Percentiles rank a stretch among this genome's conserved stretches.
These are phyloP conservation scores for Marmota monax DNA, from an alignment of 2,113 vertebrate genomes.

Conservation along the genomic window DNA sequence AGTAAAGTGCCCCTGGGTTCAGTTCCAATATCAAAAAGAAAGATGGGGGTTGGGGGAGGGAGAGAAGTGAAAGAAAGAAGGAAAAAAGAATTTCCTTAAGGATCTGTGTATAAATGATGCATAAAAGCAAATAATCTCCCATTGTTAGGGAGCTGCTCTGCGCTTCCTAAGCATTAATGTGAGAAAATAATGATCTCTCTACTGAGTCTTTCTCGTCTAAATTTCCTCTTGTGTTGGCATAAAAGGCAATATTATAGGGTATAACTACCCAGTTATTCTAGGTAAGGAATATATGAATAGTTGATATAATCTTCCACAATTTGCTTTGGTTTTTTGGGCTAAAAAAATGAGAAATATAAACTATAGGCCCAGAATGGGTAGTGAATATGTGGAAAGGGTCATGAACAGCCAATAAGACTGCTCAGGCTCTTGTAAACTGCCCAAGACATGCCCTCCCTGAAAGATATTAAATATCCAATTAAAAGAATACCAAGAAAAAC, in stretches of 20 bases:
- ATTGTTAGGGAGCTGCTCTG: not conserved
- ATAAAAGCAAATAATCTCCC: not conserved
- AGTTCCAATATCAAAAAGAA: too few relatives aligned
- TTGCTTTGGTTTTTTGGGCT: conserved; percentile 18
- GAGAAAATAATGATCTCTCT: not conserved
- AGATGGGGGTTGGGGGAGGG: too few relatives aligned
- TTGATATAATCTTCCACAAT: not conserved
- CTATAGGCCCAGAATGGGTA: not conserved
- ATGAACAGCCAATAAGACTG: not conserved
- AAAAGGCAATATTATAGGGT: not conserved
- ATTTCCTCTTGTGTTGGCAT: conserved; percentile 3
- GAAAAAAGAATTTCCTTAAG: not conserved
- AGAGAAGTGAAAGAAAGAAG: too few relatives aligned
- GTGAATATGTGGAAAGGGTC: not conserved
- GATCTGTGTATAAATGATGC: not conserved
- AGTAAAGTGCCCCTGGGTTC: too few relatives aligned
- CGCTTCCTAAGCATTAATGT: not conserved
- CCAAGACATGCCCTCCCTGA: not conserved
- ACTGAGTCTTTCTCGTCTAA: not conserved
- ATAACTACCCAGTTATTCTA: not conserved
- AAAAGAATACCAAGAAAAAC: not conserved
- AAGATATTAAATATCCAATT: not conserved
- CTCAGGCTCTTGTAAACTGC: not conserved
- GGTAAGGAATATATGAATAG: conserved; percentile 38
- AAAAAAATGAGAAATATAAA: not conserved